Conservation (phyloP, 2,888 invertebrate species). For the Netelia inedita region DNA sequence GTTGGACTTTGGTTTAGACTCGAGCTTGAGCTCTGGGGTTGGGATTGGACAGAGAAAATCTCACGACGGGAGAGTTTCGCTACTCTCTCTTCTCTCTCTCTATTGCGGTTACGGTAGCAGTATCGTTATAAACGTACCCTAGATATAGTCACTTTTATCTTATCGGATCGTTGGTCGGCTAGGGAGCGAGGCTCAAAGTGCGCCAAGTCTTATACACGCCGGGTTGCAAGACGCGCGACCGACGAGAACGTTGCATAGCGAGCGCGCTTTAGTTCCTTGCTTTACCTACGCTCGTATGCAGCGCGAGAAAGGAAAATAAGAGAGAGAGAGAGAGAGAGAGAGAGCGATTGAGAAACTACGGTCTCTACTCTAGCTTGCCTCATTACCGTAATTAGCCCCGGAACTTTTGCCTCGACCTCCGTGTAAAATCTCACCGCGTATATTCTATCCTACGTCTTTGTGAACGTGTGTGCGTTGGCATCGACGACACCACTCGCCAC, state of each 20-base stretch:
- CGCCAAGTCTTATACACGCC: slow-evolving; percentile 60
- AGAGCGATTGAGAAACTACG: slow-evolving; percentile 20
- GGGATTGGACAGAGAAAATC: neutral
- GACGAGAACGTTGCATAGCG: slow-evolving; percentile 29
- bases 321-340: slow-evolving; percentile 26
- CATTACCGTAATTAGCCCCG: slow-evolving; percentile 81
- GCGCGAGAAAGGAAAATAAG: slow-evolving; percentile 63
- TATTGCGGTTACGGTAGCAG: slow-evolving; percentile 33
- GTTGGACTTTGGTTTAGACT: neutral
- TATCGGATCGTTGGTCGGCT: slow-evolving; percentile 75
- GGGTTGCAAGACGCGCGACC: slow-evolving; percentile 61
- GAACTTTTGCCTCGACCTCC: slow-evolving; percentile 77
- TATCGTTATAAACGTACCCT: slow-evolving; percentile 47
- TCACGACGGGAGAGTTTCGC: neutral
- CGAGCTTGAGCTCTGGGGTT: neutral
- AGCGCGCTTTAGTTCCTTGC: slow-evolving; percentile 55
- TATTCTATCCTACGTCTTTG: slow-evolving; percentile 31
- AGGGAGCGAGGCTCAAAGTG: slow-evolving; percentile 78
- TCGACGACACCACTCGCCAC: slow-evolving; percentile 36
- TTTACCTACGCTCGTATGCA: slow-evolving; percentile 34
- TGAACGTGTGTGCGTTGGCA: slow-evolving; percentile 35
- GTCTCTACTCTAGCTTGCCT: slow-evolving; percentile 72
- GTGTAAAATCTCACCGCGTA: slow-evolving; percentile 73
- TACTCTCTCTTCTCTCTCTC: slow-evolving; percentile 29
- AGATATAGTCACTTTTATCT: slow-evolving; percentile 71